These are phyloP conservation scores for Belonocnema kinseyi DNA, from an alignment of 1,140 invertebrate species.

Conservation along the genomic window DNA sequence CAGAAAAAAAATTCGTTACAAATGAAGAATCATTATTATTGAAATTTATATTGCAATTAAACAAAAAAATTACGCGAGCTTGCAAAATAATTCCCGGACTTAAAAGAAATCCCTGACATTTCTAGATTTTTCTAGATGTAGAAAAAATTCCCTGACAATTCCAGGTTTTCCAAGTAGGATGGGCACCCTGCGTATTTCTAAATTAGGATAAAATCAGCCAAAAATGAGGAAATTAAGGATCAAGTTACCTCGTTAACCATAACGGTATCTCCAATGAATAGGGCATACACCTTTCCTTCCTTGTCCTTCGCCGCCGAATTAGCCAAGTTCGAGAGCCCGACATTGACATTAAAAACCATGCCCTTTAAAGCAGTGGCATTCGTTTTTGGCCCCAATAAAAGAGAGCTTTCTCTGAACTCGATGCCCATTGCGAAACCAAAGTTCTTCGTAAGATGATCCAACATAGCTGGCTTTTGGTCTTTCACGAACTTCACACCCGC, in stretches of 20 bases:
- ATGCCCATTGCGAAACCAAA: constrained; percentile 98
- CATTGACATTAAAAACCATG: constrained; percentile 98
- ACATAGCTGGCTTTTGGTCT: constrained; percentile 89
- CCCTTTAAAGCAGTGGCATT: constrained; percentile 89
- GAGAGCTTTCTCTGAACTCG: constrained; percentile 96
- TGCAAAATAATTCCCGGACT: too few species aligned
- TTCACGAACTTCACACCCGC: constrained; percentile 89
- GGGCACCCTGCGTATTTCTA: not conserved
- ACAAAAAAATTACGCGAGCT: too few species aligned
- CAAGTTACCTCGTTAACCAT: constrained; percentile 88
- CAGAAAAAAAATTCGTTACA: too few species aligned
- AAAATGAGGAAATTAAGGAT: not conserved
- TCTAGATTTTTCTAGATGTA: too few species aligned
- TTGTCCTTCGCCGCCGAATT: constrained; percentile 91
- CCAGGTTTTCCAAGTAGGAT: too few species aligned
- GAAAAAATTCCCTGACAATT: too few species aligned
- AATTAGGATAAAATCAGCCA: constrained; percentile 2
- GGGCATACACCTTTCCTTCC: constrained; percentile 92
- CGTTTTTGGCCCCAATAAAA: constrained; percentile 94
- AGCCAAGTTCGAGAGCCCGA: constrained; percentile 92
- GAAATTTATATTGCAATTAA: too few species aligned
- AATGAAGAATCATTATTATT: too few species aligned
- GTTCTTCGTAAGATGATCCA: constrained; percentile 95
- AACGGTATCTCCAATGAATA: constrained; percentile 98
- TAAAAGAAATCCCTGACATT: too few species aligned